Base-by-base conservation (phyloP, 92 coral and sea anemone species). In the Siderastrea siderea region DNA sequence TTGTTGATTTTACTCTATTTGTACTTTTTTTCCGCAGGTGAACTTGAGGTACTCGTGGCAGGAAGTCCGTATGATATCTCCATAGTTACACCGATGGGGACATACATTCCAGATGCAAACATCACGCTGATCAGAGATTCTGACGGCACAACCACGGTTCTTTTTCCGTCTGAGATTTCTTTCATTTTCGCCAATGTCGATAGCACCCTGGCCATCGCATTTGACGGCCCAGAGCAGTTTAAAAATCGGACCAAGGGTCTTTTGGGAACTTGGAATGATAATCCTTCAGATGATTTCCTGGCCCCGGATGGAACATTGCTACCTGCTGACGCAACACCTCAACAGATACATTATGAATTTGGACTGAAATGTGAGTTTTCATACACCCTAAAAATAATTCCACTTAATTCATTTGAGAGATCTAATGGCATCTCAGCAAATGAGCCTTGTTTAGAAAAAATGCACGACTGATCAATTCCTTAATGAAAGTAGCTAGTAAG, bases 201-300 rank as follows among this genome's bases (percentile, higher is more conserved):
- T 54, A 74, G 81, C 2, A 77, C 93, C 44, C 63, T 92, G 54
- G 79, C 93, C 43, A 92, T 86, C 44, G 82, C 88, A 13, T 82
- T 92, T 62, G 83, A 88, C 55, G 93, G 88, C 19, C 95, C 95
- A 13, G 75, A 69, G 43, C 65, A 58, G 16, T 92, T 85, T 63
- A 90, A 66, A 68, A 89, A 89, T 72, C 79, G 88, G 63, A 93
- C 98, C 11, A 91, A 61, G 58, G 98, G 98, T n/a, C 84, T 95
- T 52, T 84, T 95, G 14, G 98, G 98, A 65, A 93, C 90, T 14
- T 95, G 98, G 98, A 95, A 93, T 78, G 93, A 85, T 60, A 72
- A 88, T 55, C 90, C 98, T 3, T 14, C 59, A 0, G 98, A 95
- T 65, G 98, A 95, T 59, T 91, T 82, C 54, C 55, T 79, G 6